Evolutionary conservation across 2,888 invertebrate genomes (phyloP).

Genomic region (Melitaea athalia): DNA sequence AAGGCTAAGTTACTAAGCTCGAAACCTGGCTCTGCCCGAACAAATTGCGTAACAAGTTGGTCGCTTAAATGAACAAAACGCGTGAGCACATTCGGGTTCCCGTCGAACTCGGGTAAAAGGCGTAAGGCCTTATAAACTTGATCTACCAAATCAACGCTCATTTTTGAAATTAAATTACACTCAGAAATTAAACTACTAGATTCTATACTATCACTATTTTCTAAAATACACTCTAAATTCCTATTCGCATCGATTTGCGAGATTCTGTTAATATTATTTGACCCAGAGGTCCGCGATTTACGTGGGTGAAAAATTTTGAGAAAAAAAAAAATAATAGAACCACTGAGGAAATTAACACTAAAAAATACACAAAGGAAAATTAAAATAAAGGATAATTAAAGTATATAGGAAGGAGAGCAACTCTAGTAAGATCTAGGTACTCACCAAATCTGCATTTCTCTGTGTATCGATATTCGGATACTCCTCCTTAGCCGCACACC

Average conservation of each 20-base stretch:
- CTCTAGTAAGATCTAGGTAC: slow-evolving; percentile 19
- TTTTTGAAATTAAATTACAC: background rate
- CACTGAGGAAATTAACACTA: background rate
- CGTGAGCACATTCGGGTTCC: too few species aligned
- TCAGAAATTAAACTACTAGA: background rate
- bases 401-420: slow-evolving; percentile 9
- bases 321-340: background rate
- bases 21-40: too few species aligned
- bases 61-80: too few species aligned
- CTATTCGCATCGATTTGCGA: slow-evolving; percentile 15
- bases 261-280: slow-evolving; percentile 12
- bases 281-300: background rate
- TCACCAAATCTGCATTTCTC: slow-evolving; percentile 19
- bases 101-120: too few species aligned
- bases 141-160: background rate
- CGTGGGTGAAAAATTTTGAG: too few species aligned
- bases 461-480: slow-evolving; percentile 13
- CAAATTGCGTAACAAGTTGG: too few species aligned
- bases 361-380: background rate
- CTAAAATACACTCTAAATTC: slow-evolving; percentile 1
- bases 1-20: too few species aligned
- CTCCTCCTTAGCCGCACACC: slow-evolving; percentile 14
- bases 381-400: slow-evolving; percentile 5
- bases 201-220: background rate
- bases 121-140: too few species aligned